These are phyloP conservation scores for Pelodytes ibericus DNA, from an alignment of 2,797 vertebrate species.

Conservation along the genomic window DNA sequence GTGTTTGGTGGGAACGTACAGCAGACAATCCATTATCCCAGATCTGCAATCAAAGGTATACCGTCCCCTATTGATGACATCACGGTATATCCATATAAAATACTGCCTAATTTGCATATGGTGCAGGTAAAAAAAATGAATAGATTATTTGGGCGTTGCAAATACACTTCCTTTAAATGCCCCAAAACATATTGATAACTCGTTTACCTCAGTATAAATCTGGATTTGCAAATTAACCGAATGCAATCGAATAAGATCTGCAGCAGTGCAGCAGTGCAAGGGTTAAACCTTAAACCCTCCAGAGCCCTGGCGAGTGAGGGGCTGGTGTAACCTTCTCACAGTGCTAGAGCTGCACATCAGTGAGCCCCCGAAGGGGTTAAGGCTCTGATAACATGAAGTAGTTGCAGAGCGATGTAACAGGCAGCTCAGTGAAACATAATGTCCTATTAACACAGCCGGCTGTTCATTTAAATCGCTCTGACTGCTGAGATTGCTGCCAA, in stretches of 20 bases:
- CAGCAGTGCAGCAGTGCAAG: background rate
- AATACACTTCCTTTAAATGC: background rate
- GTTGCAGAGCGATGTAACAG: background rate
- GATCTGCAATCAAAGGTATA: too few relatives aligned
- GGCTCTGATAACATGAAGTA: background rate
- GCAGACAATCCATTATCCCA: too few relatives aligned
- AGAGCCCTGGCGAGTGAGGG: background rate
- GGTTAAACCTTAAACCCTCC: background rate
- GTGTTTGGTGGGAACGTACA: too few relatives aligned
- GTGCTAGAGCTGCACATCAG: background rate
- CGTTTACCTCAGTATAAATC: background rate
- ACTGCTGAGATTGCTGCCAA: constrained; percentile 3
- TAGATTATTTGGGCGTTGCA: too few relatives aligned
- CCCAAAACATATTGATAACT: background rate
- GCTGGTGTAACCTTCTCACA: background rate
- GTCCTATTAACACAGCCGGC: background rate
- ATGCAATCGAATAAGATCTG: background rate
- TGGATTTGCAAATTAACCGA: background rate
- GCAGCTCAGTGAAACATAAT: constrained; percentile 3
- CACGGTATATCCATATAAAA: too few relatives aligned
- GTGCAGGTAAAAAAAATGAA: background rate
- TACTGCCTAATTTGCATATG: too few relatives aligned
- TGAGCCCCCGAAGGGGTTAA: background rate
- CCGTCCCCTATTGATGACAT: too few relatives aligned
- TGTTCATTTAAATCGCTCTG: background rate